These are phyloP conservation scores for Stramonita haemastoma DNA, from an alignment of 2,888 invertebrate genomes.

Conservation along the genomic window DNA sequence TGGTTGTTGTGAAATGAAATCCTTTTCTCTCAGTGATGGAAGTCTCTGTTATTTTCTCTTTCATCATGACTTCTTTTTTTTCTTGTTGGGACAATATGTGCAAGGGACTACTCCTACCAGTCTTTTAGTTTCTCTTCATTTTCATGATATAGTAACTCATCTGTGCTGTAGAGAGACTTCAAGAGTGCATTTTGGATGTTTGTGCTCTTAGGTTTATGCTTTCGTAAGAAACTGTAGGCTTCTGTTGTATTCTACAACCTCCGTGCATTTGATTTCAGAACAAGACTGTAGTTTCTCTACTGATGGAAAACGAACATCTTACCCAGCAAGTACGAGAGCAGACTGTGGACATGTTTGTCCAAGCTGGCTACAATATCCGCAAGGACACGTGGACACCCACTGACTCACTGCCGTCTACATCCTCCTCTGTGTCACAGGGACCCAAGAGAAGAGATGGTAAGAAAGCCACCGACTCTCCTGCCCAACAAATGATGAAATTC, in stretches of 20 bases:
- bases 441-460: neutral
- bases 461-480: neutral
- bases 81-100: too few species aligned
- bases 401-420: neutral
- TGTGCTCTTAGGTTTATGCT: too few species aligned
- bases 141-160: too few species aligned
- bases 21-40: too few species aligned
- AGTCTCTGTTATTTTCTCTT: too few species aligned
- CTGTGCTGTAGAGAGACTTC: too few species aligned
- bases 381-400: constrained; percentile 33
- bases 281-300: constrained; percentile 32
- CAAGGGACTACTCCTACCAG: too few species aligned
- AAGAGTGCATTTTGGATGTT: too few species aligned
- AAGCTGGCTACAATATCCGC: constrained; percentile 48
- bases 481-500: constrained; percentile 24
- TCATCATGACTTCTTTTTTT: too few species aligned
- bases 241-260: neutral
- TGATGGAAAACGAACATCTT: constrained; percentile 40
- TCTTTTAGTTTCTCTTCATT: too few species aligned
- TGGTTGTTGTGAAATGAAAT: too few species aligned
- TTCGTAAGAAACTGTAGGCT: too few species aligned
- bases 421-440: neutral
- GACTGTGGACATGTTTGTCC: constrained; percentile 44
- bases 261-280: constrained; percentile 30
- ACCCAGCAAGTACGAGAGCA: constrained; percentile 32